Percentiles rank a stretch among this genome's conserved stretches.
Evolutionary conservation across 2,113 vertebrate genomes (phyloP).

Genomic region (Calonectris borealis): DNA sequence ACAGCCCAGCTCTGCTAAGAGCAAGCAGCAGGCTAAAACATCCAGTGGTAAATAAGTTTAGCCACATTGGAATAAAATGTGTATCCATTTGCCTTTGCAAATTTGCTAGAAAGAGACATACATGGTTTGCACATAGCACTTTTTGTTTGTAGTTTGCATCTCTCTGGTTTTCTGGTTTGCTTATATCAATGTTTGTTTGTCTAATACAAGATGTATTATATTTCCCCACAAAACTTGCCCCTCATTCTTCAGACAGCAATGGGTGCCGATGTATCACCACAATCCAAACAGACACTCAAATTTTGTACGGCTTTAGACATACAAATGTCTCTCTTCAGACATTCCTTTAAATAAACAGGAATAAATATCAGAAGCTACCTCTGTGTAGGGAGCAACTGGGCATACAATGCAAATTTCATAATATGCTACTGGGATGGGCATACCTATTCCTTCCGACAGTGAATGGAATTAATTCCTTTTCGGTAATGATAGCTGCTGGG

Average conservation of each 20-base stretch:
- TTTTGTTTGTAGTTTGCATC: not conserved
- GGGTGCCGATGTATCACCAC: fast-evolving
- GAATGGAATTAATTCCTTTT: not conserved
- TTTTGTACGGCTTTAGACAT: not conserved
- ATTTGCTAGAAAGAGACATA: not conserved
- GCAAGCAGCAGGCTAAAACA: not conserved
- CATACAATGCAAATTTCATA: not conserved
- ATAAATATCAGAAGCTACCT: not conserved
- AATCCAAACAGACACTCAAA: not conserved
- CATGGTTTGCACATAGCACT: not conserved
- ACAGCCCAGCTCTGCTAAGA: not conserved
- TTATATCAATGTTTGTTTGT: not conserved
- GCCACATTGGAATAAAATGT: not conserved
- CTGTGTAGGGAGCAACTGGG: not conserved
- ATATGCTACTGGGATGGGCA: not conserved
- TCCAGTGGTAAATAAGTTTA: not conserved
- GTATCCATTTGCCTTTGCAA: not conserved
- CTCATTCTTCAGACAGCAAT: not conserved
- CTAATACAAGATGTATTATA: not conserved
- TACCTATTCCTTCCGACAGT: not conserved
- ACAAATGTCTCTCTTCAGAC: not conserved
- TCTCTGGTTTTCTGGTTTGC: not conserved
- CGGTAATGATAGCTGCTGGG: not conserved
- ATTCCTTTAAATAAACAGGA: not conserved
- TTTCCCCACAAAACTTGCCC: not conserved